Evolutionary conservation across 92 coral and sea anemone species (phyloP).

Genomic region (Epizoanthus ramosus): DNA sequence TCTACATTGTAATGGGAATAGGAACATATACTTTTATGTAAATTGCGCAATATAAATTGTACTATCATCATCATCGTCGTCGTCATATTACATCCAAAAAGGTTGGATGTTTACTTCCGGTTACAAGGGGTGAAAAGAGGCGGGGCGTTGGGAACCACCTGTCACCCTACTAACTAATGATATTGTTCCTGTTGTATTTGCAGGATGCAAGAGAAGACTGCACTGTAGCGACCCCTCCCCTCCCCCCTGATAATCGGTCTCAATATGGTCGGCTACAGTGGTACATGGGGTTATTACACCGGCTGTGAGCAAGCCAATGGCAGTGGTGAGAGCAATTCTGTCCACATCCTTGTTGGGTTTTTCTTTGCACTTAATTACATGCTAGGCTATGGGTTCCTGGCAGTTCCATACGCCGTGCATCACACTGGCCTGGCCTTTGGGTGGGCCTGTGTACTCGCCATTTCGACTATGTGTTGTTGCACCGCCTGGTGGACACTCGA

Average conservation of each 20-base stretch:
- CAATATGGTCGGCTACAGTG: background rate
- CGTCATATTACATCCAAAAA: too few relatives aligned
- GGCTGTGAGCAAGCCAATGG: background rate
- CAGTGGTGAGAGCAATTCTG: background rate
- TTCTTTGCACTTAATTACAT: constrained; percentile 41
- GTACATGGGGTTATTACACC: constrained; percentile 38
- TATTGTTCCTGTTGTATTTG: background rate
- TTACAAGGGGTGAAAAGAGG: too few relatives aligned
- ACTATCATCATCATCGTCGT: too few relatives aligned
- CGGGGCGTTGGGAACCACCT: too few relatives aligned
- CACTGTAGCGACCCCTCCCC: background rate
- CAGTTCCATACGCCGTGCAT: constrained; percentile 27
- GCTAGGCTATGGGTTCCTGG: constrained; percentile 39
- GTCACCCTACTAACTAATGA: too few relatives aligned
- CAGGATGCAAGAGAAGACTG: constrained; percentile 10
- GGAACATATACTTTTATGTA: too few relatives aligned
- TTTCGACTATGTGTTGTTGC: constrained; percentile 28
- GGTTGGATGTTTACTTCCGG: too few relatives aligned
- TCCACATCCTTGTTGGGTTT: constrained; percentile 32
- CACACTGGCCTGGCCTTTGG: constrained; percentile 35
- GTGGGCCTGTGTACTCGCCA: constrained; percentile 6
- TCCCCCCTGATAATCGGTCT: background rate
- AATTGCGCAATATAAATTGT: too few relatives aligned
- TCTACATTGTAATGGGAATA: too few relatives aligned
- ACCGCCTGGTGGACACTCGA: constrained; percentile 44